phyloP scores from a whole-genome alignment of 2,888 invertebrate genomes.

The Hanleya hanleyi region DNA sequence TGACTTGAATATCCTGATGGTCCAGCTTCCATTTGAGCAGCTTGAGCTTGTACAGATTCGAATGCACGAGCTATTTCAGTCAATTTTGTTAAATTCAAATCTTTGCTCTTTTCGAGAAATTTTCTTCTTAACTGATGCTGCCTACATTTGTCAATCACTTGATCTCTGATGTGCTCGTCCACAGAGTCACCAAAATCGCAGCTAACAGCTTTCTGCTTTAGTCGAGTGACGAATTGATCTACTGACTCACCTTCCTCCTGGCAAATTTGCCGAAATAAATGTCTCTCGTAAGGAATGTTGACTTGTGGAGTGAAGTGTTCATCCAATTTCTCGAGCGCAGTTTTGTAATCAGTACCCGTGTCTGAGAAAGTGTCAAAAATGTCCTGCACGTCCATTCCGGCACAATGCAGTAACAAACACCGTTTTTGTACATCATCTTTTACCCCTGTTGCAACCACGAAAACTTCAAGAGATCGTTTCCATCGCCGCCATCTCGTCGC shows the following conservation, averaged over 20 bases:
- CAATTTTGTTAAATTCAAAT: constrained; percentile 21
- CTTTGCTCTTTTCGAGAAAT: constrained; percentile 25
- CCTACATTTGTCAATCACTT: constrained; percentile 35
- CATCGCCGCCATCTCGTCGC: not conserved
- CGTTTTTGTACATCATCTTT: constrained; percentile 17
- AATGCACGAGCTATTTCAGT: constrained; percentile 22
- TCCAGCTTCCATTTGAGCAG: not conserved
- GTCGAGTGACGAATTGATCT: constrained; percentile 32
- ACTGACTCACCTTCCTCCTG: constrained; percentile 26
- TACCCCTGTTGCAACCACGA: constrained; percentile 19
- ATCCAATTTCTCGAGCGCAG: not conserved
- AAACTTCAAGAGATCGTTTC: constrained; percentile 17
- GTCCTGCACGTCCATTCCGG: constrained; percentile 31
- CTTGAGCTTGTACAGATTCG: not conserved
- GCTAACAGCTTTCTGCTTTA: constrained; percentile 21
- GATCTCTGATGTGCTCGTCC: constrained; percentile 32
- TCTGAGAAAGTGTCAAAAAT: constrained; percentile 11
- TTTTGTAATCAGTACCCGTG: not conserved
- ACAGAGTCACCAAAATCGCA: constrained; percentile 30
- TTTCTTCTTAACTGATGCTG: constrained; percentile 21
- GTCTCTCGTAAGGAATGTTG: constrained; percentile 17
- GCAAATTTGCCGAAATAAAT: constrained; percentile 23
- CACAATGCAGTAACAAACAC: constrained; percentile 29
- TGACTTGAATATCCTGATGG: no score
- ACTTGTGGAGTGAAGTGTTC: not conserved